A percentile compares a stretch with the other conserved stretches of the same genome.
phyloP scores from a whole-genome alignment of 2,797 vertebrate genomes.

The Poeciliopsis gracilis region DNA sequence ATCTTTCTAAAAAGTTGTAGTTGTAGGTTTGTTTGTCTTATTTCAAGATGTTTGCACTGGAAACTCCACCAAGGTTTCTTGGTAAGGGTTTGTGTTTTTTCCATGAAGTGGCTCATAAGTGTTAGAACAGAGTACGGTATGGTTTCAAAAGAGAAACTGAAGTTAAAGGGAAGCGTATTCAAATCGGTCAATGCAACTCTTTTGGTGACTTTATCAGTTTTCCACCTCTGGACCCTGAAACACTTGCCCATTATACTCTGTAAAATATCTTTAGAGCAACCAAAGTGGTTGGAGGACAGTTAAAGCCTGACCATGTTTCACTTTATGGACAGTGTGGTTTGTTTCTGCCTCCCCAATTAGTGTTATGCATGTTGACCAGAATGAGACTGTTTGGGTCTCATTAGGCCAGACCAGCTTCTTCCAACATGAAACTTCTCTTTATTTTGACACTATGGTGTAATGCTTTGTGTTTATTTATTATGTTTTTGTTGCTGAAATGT shows the following conservation, averaged over 20 bases:
- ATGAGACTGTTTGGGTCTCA: neutral
- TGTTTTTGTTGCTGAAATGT: no score
- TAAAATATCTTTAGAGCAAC: neutral
- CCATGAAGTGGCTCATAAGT: neutral
- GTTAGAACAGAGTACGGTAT: neutral
- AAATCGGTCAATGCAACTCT: neutral
- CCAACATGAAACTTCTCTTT: neutral
- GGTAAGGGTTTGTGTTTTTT: no score
- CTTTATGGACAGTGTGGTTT: neutral
- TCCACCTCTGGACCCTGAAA: neutral
- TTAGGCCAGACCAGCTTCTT: neutral
- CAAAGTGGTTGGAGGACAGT: neutral
- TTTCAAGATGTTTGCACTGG: no score
- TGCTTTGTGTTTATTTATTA: no score
- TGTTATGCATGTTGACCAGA: neutral
- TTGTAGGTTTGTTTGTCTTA: no score
- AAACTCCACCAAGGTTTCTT: no score
- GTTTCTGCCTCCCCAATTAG: neutral
- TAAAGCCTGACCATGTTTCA: neutral
- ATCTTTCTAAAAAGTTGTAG: no score
- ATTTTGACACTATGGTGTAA: no score
- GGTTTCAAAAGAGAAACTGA: neutral
- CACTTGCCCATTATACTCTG: neutral
- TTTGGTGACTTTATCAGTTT: neutral
- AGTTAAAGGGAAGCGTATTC: neutral